Conservation (phyloP, 2,888 invertebrate species). For the Polyommatus icarus region DNA sequence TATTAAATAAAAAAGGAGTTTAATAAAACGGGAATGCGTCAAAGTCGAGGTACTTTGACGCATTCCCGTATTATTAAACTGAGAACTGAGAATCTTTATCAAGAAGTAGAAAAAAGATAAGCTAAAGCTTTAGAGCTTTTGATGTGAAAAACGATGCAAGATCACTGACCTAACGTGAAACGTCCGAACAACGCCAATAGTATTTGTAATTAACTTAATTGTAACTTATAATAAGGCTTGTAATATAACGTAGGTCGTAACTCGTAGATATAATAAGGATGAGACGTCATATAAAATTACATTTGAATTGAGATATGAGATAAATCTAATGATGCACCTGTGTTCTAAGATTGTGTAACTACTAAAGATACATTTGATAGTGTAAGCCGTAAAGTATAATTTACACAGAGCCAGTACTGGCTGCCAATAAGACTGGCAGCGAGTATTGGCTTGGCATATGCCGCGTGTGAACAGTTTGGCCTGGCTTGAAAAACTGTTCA, state of each 20-base stretch:
- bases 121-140: not conserved
- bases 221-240: not conserved
- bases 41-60: too few relatives aligned
- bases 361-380: too few relatives aligned
- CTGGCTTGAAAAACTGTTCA: too few relatives aligned
- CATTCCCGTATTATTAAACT: too few relatives aligned
- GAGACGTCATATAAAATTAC: not conserved
- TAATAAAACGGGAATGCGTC: conserved; percentile 1
- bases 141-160: not conserved
- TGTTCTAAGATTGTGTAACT: too few relatives aligned
- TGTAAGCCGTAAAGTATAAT: too few relatives aligned
- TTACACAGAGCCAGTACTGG: too few relatives aligned
- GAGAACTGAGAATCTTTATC: conserved; percentile 2
- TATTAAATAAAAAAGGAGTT: not conserved
- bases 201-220: not conserved
- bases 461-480: too few relatives aligned
- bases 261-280: not conserved
- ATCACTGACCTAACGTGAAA: not conserved
- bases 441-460: too few relatives aligned
- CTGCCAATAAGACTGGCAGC: too few relatives aligned
- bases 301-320: not conserved
- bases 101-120: too few relatives aligned
- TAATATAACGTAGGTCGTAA: not conserved
- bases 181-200: not conserved
- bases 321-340: too few relatives aligned